Evolutionary conservation across 2,888 invertebrate genomes (phyloP).

Genomic region (Eumacrocentrus americanus): DNA sequence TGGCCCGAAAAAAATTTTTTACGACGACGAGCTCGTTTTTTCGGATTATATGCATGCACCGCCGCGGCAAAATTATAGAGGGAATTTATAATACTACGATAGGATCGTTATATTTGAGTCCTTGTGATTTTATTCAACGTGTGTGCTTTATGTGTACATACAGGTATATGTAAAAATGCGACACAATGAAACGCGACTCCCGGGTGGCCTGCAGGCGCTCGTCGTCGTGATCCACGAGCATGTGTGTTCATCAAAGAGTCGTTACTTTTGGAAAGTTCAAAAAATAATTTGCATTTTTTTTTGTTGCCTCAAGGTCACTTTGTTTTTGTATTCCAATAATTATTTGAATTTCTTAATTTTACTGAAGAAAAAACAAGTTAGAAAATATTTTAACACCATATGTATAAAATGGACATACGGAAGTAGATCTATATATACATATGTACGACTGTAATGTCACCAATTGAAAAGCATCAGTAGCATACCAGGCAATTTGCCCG

Average conservation of each 20-base stretch:
- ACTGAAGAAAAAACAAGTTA: too few species aligned
- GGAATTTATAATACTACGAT: too few species aligned
- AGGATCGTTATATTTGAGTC: conserved; percentile 8
- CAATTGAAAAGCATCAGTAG: conserved; percentile 20
- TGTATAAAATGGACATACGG: conserved; percentile 8
- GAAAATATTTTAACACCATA: too few species aligned
- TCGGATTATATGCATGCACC: background rate
- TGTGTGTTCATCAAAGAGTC: background rate
- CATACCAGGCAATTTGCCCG: conserved; percentile 23
- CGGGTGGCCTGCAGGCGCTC: conserved; percentile 6
- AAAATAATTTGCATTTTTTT: background rate
- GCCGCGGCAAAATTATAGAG: background rate
- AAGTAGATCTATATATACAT: background rate
- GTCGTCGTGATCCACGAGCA: conserved; percentile 5
- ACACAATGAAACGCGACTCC: conserved; percentile 8
- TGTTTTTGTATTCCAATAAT: too few species aligned
- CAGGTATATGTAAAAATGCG: background rate
- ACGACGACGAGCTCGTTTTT: background rate
- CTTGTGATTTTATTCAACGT: conserved; percentile 17
- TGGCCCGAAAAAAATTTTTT: background rate
- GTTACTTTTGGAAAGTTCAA: background rate
- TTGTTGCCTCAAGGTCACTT: background rate
- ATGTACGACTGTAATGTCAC: conserved; percentile 7
- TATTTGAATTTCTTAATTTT: too few species aligned
- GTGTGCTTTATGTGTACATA: background rate